Base-by-base conservation (phyloP, 2,797 vertebrate genomes). In the Odontamblyopus lacepedii region DNA sequence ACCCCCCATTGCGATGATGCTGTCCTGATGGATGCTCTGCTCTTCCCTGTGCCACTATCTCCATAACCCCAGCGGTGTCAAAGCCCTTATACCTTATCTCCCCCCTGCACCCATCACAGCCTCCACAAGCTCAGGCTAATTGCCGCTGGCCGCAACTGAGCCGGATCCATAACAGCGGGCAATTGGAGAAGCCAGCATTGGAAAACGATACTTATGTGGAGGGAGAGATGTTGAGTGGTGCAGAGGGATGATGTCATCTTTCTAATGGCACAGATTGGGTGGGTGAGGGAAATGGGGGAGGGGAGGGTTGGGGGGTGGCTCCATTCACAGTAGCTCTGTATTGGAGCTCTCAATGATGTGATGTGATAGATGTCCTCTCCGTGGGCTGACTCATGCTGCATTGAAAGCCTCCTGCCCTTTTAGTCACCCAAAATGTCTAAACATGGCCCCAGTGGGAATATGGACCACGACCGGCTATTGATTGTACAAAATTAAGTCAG, bases 181-280 rank as follows among this genome's bases (percentile, higher is more conserved):
- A 86, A 86, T 76, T 85, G 75, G 88, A 91, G 86, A 92, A 86
- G 68, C 77, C 81, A 87, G 87, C 80, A 70, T 72, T 53, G 60
- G 84, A 82, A 89, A 88, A 71, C 69, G 79, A 89, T 88, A 86
- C 85, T 69, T 73, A 69, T 38, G 60, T 63, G 77, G 35, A 44
- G 77, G 16, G 71, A 32, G 71, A 68, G 71, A 68, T 56, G 35
- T 56, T 51, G 70, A 51, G 78, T 92, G 88, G 88, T 93, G 92
- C 91, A 92, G 92, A 91, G 83, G 86, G 87, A 88, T 94, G 94
- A 94, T 94, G 93, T 94, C 91, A 94, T 93, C 88, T 70, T 85
- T 90, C 86, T 93, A 92, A 91, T 89, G 83, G 85, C 84, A 87
- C 81, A 83, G 85, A 27, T 50, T 23, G 63, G 26, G 23, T 27